A percentile compares a stretch with the other conserved stretches of the same genome.
phyloP scores from a whole-genome alignment of 2,113 vertebrate species.

The Sinocyclocheilus grahami region DNA sequence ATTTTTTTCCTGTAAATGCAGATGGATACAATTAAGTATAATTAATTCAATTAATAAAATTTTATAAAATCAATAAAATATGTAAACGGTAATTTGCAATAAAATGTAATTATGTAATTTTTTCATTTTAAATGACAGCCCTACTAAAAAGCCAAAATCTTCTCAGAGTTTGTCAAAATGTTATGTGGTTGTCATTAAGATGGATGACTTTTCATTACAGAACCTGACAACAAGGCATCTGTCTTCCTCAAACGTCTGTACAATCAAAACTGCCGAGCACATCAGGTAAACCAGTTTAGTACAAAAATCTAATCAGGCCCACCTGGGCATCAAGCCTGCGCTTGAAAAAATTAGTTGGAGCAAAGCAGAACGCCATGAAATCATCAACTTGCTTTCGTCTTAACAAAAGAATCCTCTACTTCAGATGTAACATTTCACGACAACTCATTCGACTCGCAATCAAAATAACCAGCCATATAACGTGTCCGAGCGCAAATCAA shows the following conservation, averaged over 20 bases:
- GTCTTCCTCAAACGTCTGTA: slow-evolving; percentile 36
- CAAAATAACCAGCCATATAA: slow-evolving; percentile 14
- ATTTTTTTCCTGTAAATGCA: too few species aligned
- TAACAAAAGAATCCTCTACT: background rate
- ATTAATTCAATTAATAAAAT: background rate
- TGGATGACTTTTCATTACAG: slow-evolving; percentile 44
- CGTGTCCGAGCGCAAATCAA: background rate
- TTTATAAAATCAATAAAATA: background rate
- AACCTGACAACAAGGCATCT: slow-evolving; percentile 21
- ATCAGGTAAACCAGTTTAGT: slow-evolving; percentile 34
- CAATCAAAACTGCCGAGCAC: slow-evolving; percentile 5
- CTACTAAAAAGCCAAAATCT: background rate
- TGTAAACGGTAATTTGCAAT: background rate
- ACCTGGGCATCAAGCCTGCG: background rate
- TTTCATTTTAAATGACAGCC: background rate
- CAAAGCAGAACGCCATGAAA: background rate
- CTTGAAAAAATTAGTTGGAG: background rate
- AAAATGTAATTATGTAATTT: background rate
- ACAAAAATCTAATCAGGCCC: slow-evolving; percentile 38
- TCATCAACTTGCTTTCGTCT: background rate
- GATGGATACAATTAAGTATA: background rate
- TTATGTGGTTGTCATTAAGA: slow-evolving; percentile 24
- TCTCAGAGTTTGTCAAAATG: background rate
- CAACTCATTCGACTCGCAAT: slow-evolving; percentile 27
- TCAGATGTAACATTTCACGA: background rate